These are phyloP conservation scores for Brachypodius melanocephalos DNA, from an alignment of 2,113 vertebrate species.

Conservation along the genomic window DNA sequence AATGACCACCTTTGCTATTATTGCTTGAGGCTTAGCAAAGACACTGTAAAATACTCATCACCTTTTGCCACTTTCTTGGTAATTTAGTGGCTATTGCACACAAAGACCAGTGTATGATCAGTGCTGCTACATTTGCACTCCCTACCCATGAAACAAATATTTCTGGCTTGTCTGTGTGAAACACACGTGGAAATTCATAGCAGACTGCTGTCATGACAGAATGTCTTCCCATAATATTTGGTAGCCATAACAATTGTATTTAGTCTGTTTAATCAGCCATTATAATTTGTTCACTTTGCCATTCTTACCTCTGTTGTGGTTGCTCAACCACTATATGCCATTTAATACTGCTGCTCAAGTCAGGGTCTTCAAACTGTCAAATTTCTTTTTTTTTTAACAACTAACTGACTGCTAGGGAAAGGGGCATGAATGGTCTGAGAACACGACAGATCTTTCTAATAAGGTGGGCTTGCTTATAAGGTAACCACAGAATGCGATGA, in stretches of 20 bases:
- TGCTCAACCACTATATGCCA: not conserved
- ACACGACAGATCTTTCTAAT: not conserved
- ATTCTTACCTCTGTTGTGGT: not conserved
- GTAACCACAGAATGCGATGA: not conserved
- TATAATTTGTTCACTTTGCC: not conserved
- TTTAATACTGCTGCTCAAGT: not conserved
- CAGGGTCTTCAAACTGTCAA: not conserved
- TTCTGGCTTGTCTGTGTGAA: not conserved
- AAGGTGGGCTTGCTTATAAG: not conserved
- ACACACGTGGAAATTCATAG: not conserved
- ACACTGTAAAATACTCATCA: not conserved
- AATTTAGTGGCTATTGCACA: not conserved
- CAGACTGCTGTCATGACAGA: not conserved
- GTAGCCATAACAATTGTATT: not conserved
- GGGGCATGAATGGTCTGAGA: not conserved
- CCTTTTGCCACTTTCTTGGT: not conserved
- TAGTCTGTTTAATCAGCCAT: not conserved
- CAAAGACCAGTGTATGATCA: not conserved
- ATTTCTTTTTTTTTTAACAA: not conserved
- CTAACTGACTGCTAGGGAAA: not conserved
- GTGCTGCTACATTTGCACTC: not conserved
- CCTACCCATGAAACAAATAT: not conserved
- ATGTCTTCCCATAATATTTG: not conserved
- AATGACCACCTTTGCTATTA: not conserved
- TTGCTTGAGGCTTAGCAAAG: not conserved